These are phyloP conservation scores for Oryzias celebensis DNA, from an alignment of 2,113 vertebrate genomes.

Conservation along the genomic window DNA sequence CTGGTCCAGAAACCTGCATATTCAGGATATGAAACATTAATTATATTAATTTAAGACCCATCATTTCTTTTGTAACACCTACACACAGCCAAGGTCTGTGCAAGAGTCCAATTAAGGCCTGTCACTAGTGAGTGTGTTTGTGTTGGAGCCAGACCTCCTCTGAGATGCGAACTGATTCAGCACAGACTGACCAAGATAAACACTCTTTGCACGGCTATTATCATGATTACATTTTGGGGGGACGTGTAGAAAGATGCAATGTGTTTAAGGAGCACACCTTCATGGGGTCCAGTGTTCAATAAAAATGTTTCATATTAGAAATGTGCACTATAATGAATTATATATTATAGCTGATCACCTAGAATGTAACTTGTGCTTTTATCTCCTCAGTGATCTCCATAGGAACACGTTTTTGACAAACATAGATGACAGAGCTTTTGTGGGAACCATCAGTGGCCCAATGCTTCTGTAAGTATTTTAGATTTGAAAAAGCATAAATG, in stretches of 20 bases:
- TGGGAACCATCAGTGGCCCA: constrained; percentile 86
- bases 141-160: constrained; percentile 53
- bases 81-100: constrained; percentile 35
- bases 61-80: constrained; percentile 45
- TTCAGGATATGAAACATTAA: constrained; percentile 73
- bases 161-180: constrained; percentile 51
- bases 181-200: constrained; percentile 65
- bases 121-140: constrained; percentile 63
- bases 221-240: constrained; percentile 55
- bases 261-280: constrained; percentile 57
- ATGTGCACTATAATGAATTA: neutral
- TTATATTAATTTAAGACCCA: constrained; percentile 40
- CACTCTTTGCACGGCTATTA: constrained; percentile 60
- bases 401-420: constrained; percentile 86
- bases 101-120: constrained; percentile 54
- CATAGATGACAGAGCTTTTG: constrained; percentile 87
- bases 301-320: constrained; percentile 50
- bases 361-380: constrained; percentile 38
- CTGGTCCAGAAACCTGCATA: constrained; percentile 24
- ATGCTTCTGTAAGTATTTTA: constrained; percentile 87
- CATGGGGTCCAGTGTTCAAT: constrained; percentile 34
- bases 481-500: neutral
- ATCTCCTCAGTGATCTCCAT: constrained; percentile 86
- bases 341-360: no score
- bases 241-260: constrained; percentile 50